Evolutionary conservation across 2,888 invertebrate species (phyloP).

Genomic region (Calameuta idolon): DNA sequence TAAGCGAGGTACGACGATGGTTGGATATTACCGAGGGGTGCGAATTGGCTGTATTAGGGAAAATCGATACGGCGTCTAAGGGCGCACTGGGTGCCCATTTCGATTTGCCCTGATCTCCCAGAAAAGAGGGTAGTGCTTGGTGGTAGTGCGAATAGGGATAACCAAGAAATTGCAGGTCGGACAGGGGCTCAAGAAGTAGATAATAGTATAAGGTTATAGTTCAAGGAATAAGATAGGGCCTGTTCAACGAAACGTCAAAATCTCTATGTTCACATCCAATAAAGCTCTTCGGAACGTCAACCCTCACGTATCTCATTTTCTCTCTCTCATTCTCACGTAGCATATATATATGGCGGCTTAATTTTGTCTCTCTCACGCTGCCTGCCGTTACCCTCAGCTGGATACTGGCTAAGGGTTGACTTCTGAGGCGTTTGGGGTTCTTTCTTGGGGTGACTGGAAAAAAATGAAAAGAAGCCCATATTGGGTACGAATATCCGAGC

Average conservation of each 20-base stretch:
- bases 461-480: not conserved
- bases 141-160: not conserved
- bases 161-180: not conserved
- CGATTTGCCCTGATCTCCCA: not conserved
- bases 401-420: not conserved
- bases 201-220: not conserved
- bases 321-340: not conserved
- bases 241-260: not conserved
- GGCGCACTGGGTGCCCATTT: not conserved
- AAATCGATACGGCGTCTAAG: not conserved
- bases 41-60: not conserved
- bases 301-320: not conserved
- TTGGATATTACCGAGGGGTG: not conserved
- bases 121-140: not conserved
- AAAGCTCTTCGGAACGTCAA: not conserved
- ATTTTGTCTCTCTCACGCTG: not conserved
- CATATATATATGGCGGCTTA: not conserved
- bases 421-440: not conserved
- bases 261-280: not conserved
- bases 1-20: not conserved
- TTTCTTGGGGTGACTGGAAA: not conserved
- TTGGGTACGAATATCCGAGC: not conserved
- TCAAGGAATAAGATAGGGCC: not conserved
- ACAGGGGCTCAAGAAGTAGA: not conserved
- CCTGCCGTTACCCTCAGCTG: not conserved